Conservation (phyloP, 2,888 invertebrate species). For the Gortyna flavago region DNA sequence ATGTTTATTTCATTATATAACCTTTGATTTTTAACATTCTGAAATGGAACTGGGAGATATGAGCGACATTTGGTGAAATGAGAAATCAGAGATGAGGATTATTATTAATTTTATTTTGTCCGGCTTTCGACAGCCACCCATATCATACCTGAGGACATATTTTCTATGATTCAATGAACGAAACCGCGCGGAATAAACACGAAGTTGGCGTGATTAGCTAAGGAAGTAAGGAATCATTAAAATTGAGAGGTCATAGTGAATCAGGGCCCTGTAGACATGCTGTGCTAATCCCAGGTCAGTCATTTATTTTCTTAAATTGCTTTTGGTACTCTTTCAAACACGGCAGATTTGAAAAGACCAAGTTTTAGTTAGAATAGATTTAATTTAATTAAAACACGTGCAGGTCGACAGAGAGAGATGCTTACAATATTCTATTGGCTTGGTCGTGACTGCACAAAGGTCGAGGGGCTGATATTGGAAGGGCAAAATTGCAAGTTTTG, state of each 20-base stretch:
- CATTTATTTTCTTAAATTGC: neutral
- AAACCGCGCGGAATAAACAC: neutral
- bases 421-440: constrained; percentile 6
- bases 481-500: constrained; percentile 13
- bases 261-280: neutral
- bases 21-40: constrained; percentile 37
- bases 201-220: neutral
- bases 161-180: neutral
- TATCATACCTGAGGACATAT: too few species aligned
- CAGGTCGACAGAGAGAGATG: neutral
- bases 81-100: neutral
- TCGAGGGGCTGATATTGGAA: neutral
- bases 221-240: neutral
- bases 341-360: neutral
- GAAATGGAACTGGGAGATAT: constrained; percentile 6
- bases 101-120: neutral
- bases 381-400: constrained; percentile 6
- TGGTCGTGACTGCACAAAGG: constrained; percentile 17
- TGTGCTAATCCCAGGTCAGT: neutral
- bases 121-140: neutral
- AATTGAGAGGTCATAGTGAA: neutral
- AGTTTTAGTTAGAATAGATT: neutral
- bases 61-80: neutral
- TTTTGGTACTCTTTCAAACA: neutral
- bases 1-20: constrained; percentile 47